A percentile compares a stretch with the other conserved stretches of the same genome.
Conservation (phyloP, 2,113 vertebrate genomes). For the Entelurus aequoreus region DNA sequence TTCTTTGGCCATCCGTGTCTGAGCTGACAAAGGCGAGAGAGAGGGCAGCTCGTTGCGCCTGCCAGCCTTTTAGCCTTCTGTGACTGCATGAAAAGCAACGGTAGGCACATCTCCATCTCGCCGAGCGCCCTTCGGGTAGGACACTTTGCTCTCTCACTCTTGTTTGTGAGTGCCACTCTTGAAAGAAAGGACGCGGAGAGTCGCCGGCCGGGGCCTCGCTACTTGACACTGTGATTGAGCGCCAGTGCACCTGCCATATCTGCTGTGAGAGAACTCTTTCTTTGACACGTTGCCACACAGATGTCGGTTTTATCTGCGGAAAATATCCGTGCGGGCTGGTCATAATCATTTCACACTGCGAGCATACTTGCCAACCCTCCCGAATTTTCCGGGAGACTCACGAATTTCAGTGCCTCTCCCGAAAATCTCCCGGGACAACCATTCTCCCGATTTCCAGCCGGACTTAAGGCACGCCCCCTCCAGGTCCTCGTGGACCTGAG, state of each 20-base stretch:
- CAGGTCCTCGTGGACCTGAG: too few relatives aligned
- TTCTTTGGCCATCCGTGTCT: conserved; percentile 53
- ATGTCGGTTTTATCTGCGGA: conserved; percentile 44
- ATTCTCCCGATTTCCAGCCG: too few relatives aligned
- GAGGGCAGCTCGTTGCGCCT: conserved; percentile 49
- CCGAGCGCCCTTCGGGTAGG: conserved; percentile 41
- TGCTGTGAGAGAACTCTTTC: conserved; percentile 27
- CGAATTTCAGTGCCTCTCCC: too few relatives aligned
- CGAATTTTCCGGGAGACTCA: too few relatives aligned
- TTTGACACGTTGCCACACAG: conserved; percentile 38
- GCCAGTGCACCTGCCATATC: conserved; percentile 43
- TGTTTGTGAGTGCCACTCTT: conserved; percentile 41
- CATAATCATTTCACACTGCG: conserved; percentile 33
- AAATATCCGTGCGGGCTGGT: conserved; percentile 32
- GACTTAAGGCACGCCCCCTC: too few relatives aligned
- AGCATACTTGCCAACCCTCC: too few relatives aligned
- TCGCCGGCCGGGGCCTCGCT: conserved; percentile 29
- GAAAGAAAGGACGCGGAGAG: conserved; percentile 39
- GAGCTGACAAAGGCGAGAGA: conserved; percentile 46
- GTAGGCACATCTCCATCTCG: conserved; percentile 42
- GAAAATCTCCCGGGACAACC: too few relatives aligned
- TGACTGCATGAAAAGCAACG: conserved; percentile 52
- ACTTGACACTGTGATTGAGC: conserved; percentile 37
- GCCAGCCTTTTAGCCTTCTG: conserved; percentile 50
- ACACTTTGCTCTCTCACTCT: conserved; percentile 23